Evolutionary conservation across 2,113 vertebrate species (phyloP).

Genomic region (Numenius arquata): DNA sequence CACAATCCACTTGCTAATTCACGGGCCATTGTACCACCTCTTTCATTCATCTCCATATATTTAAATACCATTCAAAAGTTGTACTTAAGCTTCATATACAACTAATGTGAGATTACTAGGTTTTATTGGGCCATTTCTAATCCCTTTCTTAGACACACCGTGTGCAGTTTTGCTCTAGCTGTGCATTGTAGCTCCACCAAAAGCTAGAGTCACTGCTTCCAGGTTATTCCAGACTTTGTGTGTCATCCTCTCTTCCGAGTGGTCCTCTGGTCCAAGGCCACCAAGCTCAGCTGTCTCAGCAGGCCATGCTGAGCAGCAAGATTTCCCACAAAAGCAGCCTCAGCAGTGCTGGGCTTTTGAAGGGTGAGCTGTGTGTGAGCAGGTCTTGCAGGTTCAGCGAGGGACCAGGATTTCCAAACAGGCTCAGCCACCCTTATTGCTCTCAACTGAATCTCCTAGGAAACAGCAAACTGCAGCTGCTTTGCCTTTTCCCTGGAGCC

Average conservation of each 20-base stretch:
- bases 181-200: neutral
- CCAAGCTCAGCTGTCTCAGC: neutral
- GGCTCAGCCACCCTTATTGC: neutral
- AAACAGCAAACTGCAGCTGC: constrained; percentile 27
- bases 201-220: neutral
- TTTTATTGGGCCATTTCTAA: neutral
- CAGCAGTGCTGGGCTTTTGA: neutral
- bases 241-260: neutral
- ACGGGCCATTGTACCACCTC: neutral
- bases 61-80: neutral
- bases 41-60: neutral
- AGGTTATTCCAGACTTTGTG: neutral
- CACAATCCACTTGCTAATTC: neutral
- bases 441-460: constrained; percentile 28
- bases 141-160: neutral
- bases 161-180: neutral
- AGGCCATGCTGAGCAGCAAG: neutral
- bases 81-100: neutral
- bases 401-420: neutral
- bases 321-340: neutral
- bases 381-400: neutral
- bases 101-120: neutral
- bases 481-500: neutral
- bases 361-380: neutral
- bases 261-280: neutral